Evolutionary conservation across 2,113 vertebrate species (phyloP).

Genomic region (Turnix velox): DNA sequence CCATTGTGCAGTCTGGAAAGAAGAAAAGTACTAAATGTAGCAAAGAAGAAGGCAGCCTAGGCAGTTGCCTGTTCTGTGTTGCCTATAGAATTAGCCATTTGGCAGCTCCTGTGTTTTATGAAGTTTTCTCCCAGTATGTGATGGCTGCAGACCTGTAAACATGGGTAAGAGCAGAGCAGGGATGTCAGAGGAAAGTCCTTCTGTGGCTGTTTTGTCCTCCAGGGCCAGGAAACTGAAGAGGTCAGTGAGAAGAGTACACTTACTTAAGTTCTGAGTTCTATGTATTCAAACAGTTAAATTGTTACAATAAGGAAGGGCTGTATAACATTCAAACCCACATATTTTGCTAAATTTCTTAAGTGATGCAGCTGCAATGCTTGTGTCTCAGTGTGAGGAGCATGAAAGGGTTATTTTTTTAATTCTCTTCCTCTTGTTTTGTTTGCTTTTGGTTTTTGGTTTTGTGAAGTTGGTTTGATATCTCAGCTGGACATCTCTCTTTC

Average conservation of each 20-base stretch:
- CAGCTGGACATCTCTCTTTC: not conserved
- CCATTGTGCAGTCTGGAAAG: not conserved
- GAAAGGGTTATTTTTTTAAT: not conserved
- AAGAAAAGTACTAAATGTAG: not conserved
- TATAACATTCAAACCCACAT: accelerated
- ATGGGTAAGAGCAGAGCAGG: not conserved
- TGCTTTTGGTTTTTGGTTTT: not conserved
- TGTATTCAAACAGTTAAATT: not conserved
- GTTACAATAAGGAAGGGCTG: accelerated
- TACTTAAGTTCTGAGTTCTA: accelerated
- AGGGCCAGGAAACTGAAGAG: not conserved
- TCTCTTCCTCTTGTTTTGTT: not conserved
- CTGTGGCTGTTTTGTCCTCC: not conserved
- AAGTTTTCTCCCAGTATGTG: accelerated
- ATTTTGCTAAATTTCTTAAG: not conserved
- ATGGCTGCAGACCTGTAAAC: not conserved
- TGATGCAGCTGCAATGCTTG: accelerated
- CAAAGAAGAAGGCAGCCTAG: not conserved
- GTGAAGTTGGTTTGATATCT: not conserved
- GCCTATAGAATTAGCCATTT: accelerated
- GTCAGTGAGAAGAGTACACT: not conserved
- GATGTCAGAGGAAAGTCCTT: not conserved
- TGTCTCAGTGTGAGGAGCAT: not conserved
- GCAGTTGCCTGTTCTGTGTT: not conserved
- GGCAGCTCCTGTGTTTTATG: not conserved